Evolutionary conservation across 2,888 invertebrate genomes (phyloP).

Genomic region (Andrena minutula): DNA sequence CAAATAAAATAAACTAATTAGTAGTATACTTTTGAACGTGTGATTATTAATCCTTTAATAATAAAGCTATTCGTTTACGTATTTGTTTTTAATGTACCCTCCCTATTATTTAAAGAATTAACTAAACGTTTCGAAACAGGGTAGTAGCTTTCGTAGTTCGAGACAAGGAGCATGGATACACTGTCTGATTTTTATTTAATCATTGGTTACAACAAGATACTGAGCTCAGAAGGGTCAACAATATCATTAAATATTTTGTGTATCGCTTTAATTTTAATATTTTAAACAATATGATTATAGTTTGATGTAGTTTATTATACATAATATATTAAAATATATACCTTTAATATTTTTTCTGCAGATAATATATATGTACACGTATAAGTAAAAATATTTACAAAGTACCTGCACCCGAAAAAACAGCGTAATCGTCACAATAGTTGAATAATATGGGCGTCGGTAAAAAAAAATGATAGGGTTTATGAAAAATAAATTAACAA

Average conservation of each 20-base stretch:
- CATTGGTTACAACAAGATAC: slow-evolving; percentile 82
- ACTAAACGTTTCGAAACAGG: background rate
- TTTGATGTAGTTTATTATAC: slow-evolving; percentile 83
- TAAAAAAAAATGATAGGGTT: slow-evolving; percentile 60
- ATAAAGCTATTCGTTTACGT: slow-evolving; percentile 67
- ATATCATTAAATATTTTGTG: slow-evolving; percentile 84
- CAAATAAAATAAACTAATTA: slow-evolving; percentile 58
- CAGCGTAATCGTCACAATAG: slow-evolving; percentile 66
- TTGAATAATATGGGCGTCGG: slow-evolving; percentile 48
- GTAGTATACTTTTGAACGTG: slow-evolving; percentile 53
- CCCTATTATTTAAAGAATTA: background rate
- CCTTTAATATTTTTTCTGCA: slow-evolving; percentile 82
- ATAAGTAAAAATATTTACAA: slow-evolving; percentile 80
- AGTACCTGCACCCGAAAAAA: slow-evolving; percentile 80
- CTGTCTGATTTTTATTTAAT: slow-evolving; percentile 83
- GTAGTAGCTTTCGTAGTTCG: background rate
- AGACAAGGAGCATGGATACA: slow-evolving; percentile 63
- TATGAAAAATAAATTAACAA: slow-evolving; percentile 76
- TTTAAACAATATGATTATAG: slow-evolving; percentile 84
- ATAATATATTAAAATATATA: slow-evolving; percentile 85
- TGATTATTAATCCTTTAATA: slow-evolving; percentile 68
- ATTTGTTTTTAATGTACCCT: slow-evolving; percentile 17
- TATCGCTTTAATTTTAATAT: slow-evolving; percentile 81
- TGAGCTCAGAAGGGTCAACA: slow-evolving; percentile 82
- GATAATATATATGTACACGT: slow-evolving; percentile 80